Evolutionary conservation across 2,797 vertebrate species (phyloP), one percentile per base, ranked within the genome.

Genomic region (Gambelia wislizenii): DNA sequence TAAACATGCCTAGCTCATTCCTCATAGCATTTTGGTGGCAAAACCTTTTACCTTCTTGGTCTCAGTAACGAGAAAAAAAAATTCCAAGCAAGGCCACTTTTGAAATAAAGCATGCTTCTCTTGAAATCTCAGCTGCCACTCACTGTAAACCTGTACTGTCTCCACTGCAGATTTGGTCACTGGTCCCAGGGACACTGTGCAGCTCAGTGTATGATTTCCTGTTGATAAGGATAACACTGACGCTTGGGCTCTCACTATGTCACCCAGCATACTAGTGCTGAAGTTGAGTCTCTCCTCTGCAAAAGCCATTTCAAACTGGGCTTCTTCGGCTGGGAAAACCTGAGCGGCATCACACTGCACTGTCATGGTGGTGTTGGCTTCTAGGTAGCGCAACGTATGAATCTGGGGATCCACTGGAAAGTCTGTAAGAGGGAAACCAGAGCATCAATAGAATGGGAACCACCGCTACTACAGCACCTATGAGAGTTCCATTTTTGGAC

Each of bases 71-170:
- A 39, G 25, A 20, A 56, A 10, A 81, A n/a, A 39, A 1, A 25
- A 33, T 52, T 13, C 44, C 39, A 86, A 64, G 10, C 27, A 67
- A 74, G 49, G 22, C 59, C 44, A 54, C 8, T 70, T 81, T 81
- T 56, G 39, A 74, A 36, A 64, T 47, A 25, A 83, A 47, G 5
- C 42, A 76, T 10, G 14, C 9, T 42, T 64, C 30, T 67, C 8
- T 64, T 7, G 44, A 76, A 83, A 76, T 67, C 27, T n/a, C 39
- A 72, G 75, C 83, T 75, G 44, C 47, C n/a, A 25, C 95, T 96
- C 94, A 96, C 95, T 95, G 74, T 96, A 96, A 83, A 96, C 70
- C 0, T 94, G 94, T 78, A 96, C 22, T 47, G 93, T 93, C 72
- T 91, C 92, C 61, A 89, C 81, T 13, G 54, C 72, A 82, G 94